Evolutionary conservation across 2,113 vertebrate species (phyloP).

Genomic region (Dinomys branickii): DNA sequence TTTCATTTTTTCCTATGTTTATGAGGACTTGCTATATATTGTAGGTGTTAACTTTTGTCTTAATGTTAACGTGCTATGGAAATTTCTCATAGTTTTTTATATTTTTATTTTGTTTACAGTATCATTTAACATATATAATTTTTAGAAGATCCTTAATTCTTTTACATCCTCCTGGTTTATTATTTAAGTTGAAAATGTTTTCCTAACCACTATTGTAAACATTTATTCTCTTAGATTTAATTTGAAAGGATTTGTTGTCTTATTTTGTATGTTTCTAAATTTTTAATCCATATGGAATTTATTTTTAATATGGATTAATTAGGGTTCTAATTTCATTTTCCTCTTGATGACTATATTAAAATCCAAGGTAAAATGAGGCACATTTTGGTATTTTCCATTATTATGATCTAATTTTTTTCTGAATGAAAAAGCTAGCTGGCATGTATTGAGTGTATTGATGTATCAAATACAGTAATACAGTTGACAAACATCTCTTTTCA

Average conservation of each 20-base stretch:
- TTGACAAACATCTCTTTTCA: not conserved
- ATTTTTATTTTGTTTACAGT: not conserved
- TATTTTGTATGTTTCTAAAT: not conserved
- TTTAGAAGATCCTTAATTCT: not conserved
- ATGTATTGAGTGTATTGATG: not conserved
- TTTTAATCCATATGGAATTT: constrained; percentile 17
- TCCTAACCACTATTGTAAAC: not conserved
- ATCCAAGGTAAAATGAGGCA: not conserved
- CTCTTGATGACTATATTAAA: constrained; percentile 8
- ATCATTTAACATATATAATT: not conserved
- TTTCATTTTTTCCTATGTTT: not conserved
- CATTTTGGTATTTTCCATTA: not conserved
- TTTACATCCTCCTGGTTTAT: not conserved
- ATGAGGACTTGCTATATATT: not conserved
- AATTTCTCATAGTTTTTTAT: not conserved
- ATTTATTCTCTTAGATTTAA: constrained; percentile 31
- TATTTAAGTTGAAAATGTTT: constrained; percentile 30
- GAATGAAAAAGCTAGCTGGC: not conserved
- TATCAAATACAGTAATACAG: not conserved
- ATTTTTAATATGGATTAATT: not conserved
- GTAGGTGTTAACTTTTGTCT: not conserved
- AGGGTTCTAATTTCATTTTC: constrained; percentile 23
- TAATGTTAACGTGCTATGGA: not conserved
- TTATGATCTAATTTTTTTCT: not conserved
- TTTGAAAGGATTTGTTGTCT: constrained; percentile 24